A percentile compares a stretch with the other conserved stretches of the same genome.
Conservation (phyloP, 2,888 invertebrate genomes). For the Volucella inanis region DNA sequence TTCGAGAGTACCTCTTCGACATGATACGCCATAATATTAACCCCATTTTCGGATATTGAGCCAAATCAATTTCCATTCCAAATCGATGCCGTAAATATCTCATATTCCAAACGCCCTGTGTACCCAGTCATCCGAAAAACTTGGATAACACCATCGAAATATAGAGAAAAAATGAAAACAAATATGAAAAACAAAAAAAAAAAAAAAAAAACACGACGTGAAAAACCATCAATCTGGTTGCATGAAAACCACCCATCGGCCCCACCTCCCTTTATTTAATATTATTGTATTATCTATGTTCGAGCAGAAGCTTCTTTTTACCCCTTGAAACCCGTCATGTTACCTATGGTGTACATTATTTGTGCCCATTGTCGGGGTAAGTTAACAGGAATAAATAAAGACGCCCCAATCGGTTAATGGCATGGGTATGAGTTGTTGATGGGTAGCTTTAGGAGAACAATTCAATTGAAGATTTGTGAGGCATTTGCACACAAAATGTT, state of each 20-base stretch:
- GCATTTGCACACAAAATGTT: neutral
- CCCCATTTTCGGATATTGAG: conserved; percentile 46
- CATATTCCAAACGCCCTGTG: conserved; percentile 43
- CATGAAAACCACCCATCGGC: conserved; percentile 29
- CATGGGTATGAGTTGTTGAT: no score
- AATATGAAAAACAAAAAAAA: neutral
- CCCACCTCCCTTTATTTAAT: conserved; percentile 34
- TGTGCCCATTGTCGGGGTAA: conserved; percentile 43
- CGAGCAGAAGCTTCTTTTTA: neutral
- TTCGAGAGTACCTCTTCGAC: conserved; percentile 43
- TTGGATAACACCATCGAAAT: conserved; percentile 57
- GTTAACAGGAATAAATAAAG: conserved; percentile 21
- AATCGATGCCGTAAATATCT: conserved; percentile 63
- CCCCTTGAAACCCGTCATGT: conserved; percentile 12
- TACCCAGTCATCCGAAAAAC: conserved; percentile 64
- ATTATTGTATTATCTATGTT: conserved; percentile 50
- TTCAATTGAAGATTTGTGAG: conserved; percentile 23
- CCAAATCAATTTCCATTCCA: conserved; percentile 63
- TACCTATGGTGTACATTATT: conserved; percentile 41
- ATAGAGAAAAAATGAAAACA: conserved; percentile 8
- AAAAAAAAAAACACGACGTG: conserved; percentile 42
- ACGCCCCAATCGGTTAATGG: conserved; percentile 23
- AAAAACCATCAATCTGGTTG: conserved; percentile 53
- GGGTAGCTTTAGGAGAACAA: conserved; percentile 8
- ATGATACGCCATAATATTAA: conserved; percentile 62